These are phyloP conservation scores for Ancistrus triradiatus DNA, from an alignment of 2,113 vertebrate genomes.

Conservation along the genomic window DNA sequence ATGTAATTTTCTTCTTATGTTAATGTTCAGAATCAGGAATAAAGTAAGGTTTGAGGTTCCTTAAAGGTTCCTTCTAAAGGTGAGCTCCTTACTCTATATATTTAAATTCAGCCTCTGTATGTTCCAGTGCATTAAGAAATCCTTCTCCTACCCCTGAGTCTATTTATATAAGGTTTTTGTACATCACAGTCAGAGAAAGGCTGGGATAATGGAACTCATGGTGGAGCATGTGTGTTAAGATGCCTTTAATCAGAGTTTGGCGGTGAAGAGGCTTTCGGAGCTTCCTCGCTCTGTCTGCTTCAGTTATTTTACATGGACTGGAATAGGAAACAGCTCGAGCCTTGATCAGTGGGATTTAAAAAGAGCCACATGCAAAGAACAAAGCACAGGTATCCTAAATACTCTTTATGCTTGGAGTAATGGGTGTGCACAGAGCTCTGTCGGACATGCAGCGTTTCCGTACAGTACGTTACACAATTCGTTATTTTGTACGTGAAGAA, in stretches of 20 bases:
- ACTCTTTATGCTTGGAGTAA: slow-evolving; percentile 7
- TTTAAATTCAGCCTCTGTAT: background rate
- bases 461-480: no score
- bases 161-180: background rate
- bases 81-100: background rate
- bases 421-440: no score
- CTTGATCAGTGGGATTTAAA: slow-evolving; percentile 21
- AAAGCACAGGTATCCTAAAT: slow-evolving; percentile 5
- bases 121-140: background rate
- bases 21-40: no score
- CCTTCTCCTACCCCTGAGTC: background rate
- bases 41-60: no score
- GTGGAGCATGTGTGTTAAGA: slow-evolving; percentile 13
- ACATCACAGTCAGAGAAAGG: background rate
- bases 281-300: background rate
- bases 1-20: no score
- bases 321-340: slow-evolving; percentile 2
- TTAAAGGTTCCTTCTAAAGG: background rate
- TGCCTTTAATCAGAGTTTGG: slow-evolving; percentile 12
- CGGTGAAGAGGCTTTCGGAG: slow-evolving; percentile 5
- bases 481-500: no score
- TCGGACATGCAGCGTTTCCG: no score
- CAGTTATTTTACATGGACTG: slow-evolving; percentile 14
- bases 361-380: slow-evolving; percentile 13
- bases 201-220: slow-evolving; percentile 20